These are phyloP conservation scores for Macrophya annulata DNA, from an alignment of 2,888 invertebrate genomes.

Conservation along the genomic window DNA sequence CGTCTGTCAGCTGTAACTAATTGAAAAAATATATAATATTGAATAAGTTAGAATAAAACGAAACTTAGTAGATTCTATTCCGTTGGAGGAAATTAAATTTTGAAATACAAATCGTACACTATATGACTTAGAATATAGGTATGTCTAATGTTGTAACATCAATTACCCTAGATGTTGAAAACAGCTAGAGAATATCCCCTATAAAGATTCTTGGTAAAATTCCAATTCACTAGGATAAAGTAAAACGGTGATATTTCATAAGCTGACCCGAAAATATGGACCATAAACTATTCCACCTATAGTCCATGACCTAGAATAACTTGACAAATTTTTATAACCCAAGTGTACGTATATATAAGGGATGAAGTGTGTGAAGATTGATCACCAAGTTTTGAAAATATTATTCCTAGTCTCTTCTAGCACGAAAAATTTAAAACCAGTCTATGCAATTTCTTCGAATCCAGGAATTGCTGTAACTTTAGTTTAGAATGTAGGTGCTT, in stretches of 20 bases:
- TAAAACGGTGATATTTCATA: constrained; percentile 13
- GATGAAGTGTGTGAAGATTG: not conserved
- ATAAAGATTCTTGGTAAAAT: constrained; percentile 13
- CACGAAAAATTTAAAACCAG: not conserved
- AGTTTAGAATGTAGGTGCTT: not conserved
- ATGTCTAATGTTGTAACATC: not conserved
- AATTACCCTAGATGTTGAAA: not conserved
- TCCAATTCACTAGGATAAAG: constrained; percentile 1
- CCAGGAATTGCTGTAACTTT: not conserved
- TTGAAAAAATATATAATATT: not conserved
- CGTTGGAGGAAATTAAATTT: not conserved
- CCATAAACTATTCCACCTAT: not conserved
- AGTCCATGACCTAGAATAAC: constrained; percentile 1
- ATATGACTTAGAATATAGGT: constrained; percentile 32
- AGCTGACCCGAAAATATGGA: not conserved
- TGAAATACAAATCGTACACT: not conserved
- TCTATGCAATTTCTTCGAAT: not conserved
- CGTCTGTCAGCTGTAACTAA: not conserved
- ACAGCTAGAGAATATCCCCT: not conserved
- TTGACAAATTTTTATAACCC: not conserved
- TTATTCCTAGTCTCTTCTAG: too few relatives aligned
- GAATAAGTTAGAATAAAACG: not conserved
- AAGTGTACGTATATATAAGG: not conserved
- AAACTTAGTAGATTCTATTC: not conserved
- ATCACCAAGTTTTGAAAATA: not conserved